phyloP scores from a whole-genome alignment of 2,888 invertebrate species.

The Phanerotoma sp. region DNA sequence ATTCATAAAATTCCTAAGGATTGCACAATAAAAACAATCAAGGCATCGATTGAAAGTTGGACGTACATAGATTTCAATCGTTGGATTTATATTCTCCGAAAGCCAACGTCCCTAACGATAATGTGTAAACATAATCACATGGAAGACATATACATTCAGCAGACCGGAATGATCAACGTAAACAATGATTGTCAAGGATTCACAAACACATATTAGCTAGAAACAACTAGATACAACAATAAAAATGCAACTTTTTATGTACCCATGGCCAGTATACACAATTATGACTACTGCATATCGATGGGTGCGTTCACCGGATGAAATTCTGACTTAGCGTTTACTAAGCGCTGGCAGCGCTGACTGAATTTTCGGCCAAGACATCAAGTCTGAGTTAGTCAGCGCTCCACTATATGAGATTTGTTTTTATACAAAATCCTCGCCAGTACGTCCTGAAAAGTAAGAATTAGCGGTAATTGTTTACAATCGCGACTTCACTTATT shows the following conservation, averaged over 20 bases:
- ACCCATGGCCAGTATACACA: conserved; percentile 19
- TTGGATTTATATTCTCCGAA: conserved; percentile 29
- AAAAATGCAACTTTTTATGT: conserved; percentile 18
- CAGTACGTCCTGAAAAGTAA: no score
- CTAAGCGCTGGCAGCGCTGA: no score
- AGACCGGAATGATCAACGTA: conserved; percentile 16
- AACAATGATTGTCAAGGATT: conserved; percentile 26
- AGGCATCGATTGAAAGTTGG: conserved; percentile 16
- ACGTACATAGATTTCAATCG: conserved; percentile 19
- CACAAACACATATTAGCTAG: conserved; percentile 23
- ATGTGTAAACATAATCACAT: conserved; percentile 16
- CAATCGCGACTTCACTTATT: no score
- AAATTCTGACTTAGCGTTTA: no score
- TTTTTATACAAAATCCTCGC: no score
- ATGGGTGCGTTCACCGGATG: no score
- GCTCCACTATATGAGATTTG: no score
- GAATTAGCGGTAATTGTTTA: no score
- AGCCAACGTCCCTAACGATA: conserved; percentile 11
- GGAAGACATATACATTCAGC: conserved; percentile 26
- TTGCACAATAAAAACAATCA: conserved; percentile 7
- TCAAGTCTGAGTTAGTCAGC: no score
- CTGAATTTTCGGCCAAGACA: no score
- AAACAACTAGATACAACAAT: conserved; percentile 15
- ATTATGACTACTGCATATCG: conserved; percentile 27
- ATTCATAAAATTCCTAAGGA: not conserved